Evolutionary conservation across 2,113 vertebrate genomes (phyloP).

Genomic region (Agapornis roseicollis): DNA sequence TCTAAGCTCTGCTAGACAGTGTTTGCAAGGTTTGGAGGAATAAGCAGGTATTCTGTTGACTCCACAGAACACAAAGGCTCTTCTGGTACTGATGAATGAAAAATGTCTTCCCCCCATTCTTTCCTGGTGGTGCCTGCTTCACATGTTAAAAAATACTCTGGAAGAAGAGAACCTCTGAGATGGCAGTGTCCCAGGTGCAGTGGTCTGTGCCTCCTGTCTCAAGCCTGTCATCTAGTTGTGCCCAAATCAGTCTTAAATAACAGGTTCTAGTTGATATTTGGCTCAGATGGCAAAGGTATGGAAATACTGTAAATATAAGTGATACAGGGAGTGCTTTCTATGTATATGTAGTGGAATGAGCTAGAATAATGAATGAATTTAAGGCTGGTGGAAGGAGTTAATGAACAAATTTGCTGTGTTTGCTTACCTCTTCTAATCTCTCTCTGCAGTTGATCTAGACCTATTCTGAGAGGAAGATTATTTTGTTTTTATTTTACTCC

Average conservation of each 20-base stretch:
- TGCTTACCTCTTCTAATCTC: slow-evolving; percentile 7
- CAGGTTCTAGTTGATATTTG: background rate
- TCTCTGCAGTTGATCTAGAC: background rate
- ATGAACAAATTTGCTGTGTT: background rate
- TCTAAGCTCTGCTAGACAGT: background rate
- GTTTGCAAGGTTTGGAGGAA: background rate
- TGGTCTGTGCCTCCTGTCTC: background rate
- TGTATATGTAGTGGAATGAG: background rate
- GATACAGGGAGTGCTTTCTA: background rate
- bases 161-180: background rate
- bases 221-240: background rate
- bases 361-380: background rate
- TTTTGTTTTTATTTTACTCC: slow-evolving; percentile 41
- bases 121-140: background rate
- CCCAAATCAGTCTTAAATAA: background rate
- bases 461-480: slow-evolving; percentile 8
- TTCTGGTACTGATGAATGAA: background rate
- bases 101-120: background rate
- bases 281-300: background rate
- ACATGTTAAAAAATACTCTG: background rate
- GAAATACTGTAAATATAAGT: background rate
- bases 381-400: background rate
- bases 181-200: background rate
- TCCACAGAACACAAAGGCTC: background rate
- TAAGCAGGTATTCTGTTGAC: background rate